Conservation (phyloP, 2,888 invertebrate genomes). For the Eugnorisma glareosa region DNA sequence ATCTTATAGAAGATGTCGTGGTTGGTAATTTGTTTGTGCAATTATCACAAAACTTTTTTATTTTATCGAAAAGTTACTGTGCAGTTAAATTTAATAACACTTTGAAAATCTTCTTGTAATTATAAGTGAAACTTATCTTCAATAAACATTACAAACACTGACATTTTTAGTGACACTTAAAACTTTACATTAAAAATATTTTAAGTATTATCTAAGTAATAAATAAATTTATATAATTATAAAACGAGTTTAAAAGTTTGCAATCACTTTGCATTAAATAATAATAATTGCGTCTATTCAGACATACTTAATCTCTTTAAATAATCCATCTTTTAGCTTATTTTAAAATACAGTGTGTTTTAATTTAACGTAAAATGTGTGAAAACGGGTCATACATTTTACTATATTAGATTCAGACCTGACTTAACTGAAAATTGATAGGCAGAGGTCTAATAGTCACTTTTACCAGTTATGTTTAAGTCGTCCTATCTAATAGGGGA, state of each 20-base stretch:
- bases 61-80: neutral
- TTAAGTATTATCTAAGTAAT: constrained; percentile 5
- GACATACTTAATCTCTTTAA: constrained; percentile 1
- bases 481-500: too few relatives aligned
- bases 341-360: neutral
- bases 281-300: constrained; percentile 4
- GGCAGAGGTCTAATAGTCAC: too few relatives aligned
- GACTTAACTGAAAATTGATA: too few relatives aligned
- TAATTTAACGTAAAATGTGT: neutral
- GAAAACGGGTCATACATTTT: too few relatives aligned
- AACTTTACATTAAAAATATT: constrained; percentile 21
- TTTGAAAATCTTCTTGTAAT: neutral
- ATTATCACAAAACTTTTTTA: neutral
- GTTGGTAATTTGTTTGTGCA: neutral
- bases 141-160: neutral
- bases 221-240: constrained; percentile 19
- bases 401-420: neutral
- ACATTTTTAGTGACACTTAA: neutral
- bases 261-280: constrained; percentile 11
- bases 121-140: neutral
- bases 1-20: neutral
- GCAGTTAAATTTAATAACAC: neutral
- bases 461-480: too few relatives aligned
- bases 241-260: constrained; percentile 6
- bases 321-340: neutral